These are phyloP conservation scores for Drosophila mojavensis DNA, from an alignment of 1,140 invertebrate genomes.

Conservation along the genomic window DNA sequence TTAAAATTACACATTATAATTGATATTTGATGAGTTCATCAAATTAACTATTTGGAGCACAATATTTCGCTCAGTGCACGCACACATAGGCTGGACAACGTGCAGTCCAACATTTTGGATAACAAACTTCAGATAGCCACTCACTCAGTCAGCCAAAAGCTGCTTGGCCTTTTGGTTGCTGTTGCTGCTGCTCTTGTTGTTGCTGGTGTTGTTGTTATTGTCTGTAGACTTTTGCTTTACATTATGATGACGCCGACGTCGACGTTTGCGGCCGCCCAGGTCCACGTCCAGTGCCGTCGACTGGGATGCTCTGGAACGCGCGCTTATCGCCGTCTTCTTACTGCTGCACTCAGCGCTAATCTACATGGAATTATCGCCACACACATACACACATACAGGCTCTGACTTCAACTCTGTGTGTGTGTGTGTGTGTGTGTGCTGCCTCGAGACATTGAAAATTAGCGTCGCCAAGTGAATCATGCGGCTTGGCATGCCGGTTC, in stretches of 20 bases:
- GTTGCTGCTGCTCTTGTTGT: slow-evolving; percentile 8
- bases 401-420: slow-evolving; percentile 6
- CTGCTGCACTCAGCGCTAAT: slow-evolving; percentile 79
- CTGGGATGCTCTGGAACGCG: slow-evolving; percentile 49
- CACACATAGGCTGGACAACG: slow-evolving; percentile 28
- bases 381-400: slow-evolving; percentile 41
- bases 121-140: slow-evolving; percentile 70
- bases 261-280: slow-evolving; percentile 37
- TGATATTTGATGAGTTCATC: no score
- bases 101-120: slow-evolving; percentile 70
- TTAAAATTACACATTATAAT: no score
- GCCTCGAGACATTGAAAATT: slow-evolving; percentile 53
- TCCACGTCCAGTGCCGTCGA: slow-evolving; percentile 17
- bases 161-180: slow-evolving; percentile 36
- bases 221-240: slow-evolving; percentile 31
- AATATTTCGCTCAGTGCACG: not conserved
- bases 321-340: slow-evolving; percentile 58
- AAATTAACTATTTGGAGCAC: not conserved
- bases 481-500: slow-evolving; percentile 54
- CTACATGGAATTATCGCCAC: slow-evolving; percentile 74
- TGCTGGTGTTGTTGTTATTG: slow-evolving; percentile 12
- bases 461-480: slow-evolving; percentile 78
- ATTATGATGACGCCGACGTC: slow-evolving; percentile 43
- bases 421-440: slow-evolving; percentile 9
- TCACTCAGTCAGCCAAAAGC: slow-evolving; percentile 39